These are phyloP conservation scores for Cartodere bifasciata DNA, from an alignment of 2,888 invertebrate species.

Conservation along the genomic window DNA sequence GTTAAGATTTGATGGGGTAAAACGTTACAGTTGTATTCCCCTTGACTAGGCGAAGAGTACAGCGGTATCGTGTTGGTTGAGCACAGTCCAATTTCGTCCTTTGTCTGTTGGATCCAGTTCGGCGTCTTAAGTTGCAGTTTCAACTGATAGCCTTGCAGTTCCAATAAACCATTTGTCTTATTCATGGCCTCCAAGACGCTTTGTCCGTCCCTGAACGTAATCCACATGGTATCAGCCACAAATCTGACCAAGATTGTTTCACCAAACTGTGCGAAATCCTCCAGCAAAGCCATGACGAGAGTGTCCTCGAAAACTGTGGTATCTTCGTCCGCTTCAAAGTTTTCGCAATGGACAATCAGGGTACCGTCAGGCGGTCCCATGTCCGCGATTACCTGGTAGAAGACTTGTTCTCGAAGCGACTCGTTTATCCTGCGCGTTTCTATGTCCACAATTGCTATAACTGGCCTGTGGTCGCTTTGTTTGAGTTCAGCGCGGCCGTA, in stretches of 20 bases:
- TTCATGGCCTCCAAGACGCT: conserved; percentile 62
- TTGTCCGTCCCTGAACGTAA: conserved; percentile 84
- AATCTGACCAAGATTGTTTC: conserved; percentile 86
- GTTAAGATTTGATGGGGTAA: neutral
- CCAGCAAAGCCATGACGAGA: conserved; percentile 65
- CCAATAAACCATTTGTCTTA: conserved; percentile 33
- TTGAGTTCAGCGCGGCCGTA: conserved; percentile 92
- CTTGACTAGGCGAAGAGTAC: conserved; percentile 31
- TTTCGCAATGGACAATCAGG: conserved; percentile 53
- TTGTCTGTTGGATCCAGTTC: conserved; percentile 72
- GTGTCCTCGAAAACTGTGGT: conserved; percentile 64
- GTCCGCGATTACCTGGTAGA: conserved; percentile 66
- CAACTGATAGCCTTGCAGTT: conserved; percentile 53
- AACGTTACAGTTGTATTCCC: conserved; percentile 32
- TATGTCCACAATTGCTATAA: conserved; percentile 80
- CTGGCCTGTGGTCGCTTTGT: conserved; percentile 95
- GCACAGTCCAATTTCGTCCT: conserved; percentile 73
- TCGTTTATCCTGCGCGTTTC: conserved; percentile 73
- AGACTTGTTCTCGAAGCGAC: conserved; percentile 62
- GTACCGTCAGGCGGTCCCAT: conserved; percentile 94
- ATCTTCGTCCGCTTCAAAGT: conserved; percentile 33
- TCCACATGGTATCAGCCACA: conserved; percentile 79
- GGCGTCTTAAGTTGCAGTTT: conserved; percentile 67
- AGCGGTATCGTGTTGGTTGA: conserved; percentile 75
- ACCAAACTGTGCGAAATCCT: conserved; percentile 72